phyloP scores from a whole-genome alignment of 1,140 invertebrate species.

The Scaptomyza pallida region DNA sequence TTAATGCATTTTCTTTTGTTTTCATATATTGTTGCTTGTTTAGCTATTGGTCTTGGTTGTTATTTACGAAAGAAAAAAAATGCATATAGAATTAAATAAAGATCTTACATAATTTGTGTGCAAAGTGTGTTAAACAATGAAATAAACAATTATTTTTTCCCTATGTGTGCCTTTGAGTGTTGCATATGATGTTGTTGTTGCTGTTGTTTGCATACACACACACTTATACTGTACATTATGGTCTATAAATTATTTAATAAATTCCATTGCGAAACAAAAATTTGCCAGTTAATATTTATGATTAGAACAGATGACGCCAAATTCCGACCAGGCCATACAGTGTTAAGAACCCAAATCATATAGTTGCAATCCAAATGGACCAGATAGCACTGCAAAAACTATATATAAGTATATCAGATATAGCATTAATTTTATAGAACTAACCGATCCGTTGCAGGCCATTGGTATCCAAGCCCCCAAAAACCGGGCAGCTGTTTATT shows the following conservation, averaged over 20 bases:
- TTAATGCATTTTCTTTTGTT: constrained; percentile 62
- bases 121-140: constrained; percentile 64
- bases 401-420: constrained; percentile 18
- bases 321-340: constrained; percentile 13
- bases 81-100: constrained; percentile 72
- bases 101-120: constrained; percentile 66
- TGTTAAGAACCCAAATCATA: neutral
- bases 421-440: constrained; percentile 36
- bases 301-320: constrained; percentile 77
- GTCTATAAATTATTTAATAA: constrained; percentile 60
- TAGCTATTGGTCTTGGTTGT: constrained; percentile 53
- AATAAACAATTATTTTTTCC: constrained; percentile 44
- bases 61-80: constrained; percentile 73
- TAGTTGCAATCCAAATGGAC: constrained; percentile 24
- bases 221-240: constrained; percentile 72
- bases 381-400: constrained; percentile 37
- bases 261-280: constrained; percentile 70
- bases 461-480: constrained; percentile 33
- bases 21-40: constrained; percentile 42
- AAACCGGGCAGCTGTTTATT: constrained; percentile 36
- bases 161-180: constrained; percentile 36
- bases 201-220: constrained; percentile 20
- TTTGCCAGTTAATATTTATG: constrained; percentile 66
- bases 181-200: constrained; percentile 30
- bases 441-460: constrained; percentile 46